phyloP scores from a whole-genome alignment of 37 sponge, comb jelly and placozoan genomes.

The Spongilla lacustris region DNA sequence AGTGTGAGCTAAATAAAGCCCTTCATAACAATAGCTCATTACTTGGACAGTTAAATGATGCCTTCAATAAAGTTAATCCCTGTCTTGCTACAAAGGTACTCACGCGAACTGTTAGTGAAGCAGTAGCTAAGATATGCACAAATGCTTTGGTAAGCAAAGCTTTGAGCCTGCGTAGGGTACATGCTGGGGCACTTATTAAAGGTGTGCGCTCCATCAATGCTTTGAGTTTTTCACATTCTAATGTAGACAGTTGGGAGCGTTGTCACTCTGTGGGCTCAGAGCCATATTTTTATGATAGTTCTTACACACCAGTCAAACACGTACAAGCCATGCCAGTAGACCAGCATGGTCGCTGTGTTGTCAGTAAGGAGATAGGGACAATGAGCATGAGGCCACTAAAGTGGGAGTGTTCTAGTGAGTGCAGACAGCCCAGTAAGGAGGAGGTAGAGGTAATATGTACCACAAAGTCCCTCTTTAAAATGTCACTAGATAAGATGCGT shows the following conservation, averaged over 20 bases:
- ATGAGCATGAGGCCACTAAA: slow-evolving; percentile 6
- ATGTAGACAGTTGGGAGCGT: background rate
- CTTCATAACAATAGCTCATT: background rate
- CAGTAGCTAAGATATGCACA: background rate
- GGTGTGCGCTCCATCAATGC: background rate
- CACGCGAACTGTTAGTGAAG: background rate
- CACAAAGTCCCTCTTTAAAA: background rate
- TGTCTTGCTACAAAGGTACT: background rate
- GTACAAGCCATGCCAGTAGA: slow-evolving; percentile 16
- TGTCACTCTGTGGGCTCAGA: slow-evolving; percentile 15
- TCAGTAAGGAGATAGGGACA: slow-evolving; percentile 16
- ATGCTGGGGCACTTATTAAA: background rate
- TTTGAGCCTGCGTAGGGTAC: background rate
- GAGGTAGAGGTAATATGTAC: background rate
- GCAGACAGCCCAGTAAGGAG: slow-evolving; percentile 1
- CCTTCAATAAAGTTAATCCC: background rate
- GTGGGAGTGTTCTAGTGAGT: slow-evolving; percentile 26
- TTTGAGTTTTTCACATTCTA: background rate
- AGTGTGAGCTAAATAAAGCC: background rate
- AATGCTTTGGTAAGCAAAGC: background rate
- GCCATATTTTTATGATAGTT: slow-evolving; percentile 24
- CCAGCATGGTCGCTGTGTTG: slow-evolving; percentile 17
- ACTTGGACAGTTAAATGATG: background rate
- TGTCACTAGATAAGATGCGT: background rate
- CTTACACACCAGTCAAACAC: slow-evolving; percentile 1